Evolutionary conservation across 2,888 invertebrate species (phyloP).

Genomic region (Leptopterna dolabrata): DNA sequence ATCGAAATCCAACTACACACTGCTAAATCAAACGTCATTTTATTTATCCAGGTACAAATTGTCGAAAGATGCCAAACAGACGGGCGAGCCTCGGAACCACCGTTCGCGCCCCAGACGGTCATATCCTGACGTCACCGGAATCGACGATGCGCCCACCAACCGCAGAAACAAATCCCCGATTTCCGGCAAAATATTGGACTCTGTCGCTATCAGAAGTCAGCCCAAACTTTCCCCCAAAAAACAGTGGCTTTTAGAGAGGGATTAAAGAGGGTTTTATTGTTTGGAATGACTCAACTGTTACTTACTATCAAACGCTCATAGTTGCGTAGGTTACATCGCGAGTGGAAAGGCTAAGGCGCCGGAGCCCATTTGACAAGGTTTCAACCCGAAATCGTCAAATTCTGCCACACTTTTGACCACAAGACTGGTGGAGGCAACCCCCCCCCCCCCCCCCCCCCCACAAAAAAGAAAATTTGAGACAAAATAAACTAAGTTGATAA

Average conservation of each 20-base stretch:
- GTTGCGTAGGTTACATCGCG: neutral
- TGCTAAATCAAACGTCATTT: too few species aligned
- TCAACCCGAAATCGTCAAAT: too few species aligned
- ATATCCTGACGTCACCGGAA: neutral
- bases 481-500: too few species aligned
- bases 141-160: neutral
- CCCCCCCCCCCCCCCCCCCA: too few species aligned
- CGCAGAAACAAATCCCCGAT: neutral
- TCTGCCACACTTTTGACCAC: too few species aligned
- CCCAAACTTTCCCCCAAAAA: constrained; percentile 24
- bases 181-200: constrained; percentile 36
- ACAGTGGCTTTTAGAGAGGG: neutral
- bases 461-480: too few species aligned
- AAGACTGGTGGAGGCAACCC: too few species aligned
- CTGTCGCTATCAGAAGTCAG: constrained; percentile 34
- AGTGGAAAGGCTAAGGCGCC: too few species aligned
- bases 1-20: too few species aligned
- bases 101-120: neutral
- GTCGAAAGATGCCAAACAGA: neutral
- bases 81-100: neutral
- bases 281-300: neutral
- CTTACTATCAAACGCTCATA: neutral
- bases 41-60: constrained; percentile 16
- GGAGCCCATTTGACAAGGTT: too few species aligned
- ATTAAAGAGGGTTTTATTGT: neutral